Evolutionary conservation across 1,140 invertebrate species (phyloP), one percentile per base, ranked within the genome.

Genomic region (Metopolophium dirhodum): DNA sequence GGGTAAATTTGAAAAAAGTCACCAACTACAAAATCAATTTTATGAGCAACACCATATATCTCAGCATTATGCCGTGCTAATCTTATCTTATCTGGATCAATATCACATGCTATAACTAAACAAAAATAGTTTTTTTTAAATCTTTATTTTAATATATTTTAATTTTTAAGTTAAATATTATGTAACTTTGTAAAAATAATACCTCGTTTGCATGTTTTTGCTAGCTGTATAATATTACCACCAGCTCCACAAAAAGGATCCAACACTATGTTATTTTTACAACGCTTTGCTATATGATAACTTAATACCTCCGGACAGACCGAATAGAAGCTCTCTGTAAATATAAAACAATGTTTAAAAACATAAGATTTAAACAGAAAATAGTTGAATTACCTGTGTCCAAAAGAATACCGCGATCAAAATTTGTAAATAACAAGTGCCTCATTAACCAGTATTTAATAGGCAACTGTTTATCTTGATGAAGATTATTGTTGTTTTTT

Each of bases 291-390:
- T 94, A 99, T 97, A 95, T 99, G 98, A 92, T 96, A 96, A 45
- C 99, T 99, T 93, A 99, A 97, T 94, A 97, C 97, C 96, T 99
- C 99, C 0, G 99, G n/a, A 0, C 99, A 99, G 6, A 99, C 99
- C 14, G 99, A 99, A 96, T 98, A 91, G 3, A 91, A 82, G 35
- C 45, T 91, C 37, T 91, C 90, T 91, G 26, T 45, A 90, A 47
- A 91, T n/a, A 22, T 49, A 22, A 91, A 82, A 82, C n/a, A 82
- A 20, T 1, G 26, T 91, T 41, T 61, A 4, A 26, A 57, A 57
- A 61, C 9, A 30, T 30, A 61, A 61, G 26, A 61, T 61, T 49
- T 49, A 49, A 49, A 49, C 47, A 49, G 11, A 49, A 49, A 49
- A 49, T 49, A 4, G 47, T 57, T 26, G 18, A 77, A 49, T 30